These are phyloP conservation scores for Leuciscus waleckii DNA, from an alignment of 2,797 vertebrate genomes.

Conservation along the genomic window DNA sequence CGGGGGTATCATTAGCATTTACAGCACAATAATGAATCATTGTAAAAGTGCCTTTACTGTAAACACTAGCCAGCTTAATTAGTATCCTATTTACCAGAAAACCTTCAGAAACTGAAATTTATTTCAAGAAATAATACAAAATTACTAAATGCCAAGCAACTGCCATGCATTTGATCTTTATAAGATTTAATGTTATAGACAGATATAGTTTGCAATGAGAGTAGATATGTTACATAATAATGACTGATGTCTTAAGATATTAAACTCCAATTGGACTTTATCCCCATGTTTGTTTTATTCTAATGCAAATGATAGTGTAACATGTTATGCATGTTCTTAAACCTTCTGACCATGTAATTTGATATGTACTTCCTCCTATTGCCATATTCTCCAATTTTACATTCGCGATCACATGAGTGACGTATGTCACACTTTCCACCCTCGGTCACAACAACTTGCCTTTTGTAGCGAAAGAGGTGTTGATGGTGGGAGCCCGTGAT, in stretches of 20 bases:
- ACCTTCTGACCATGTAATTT: not conserved
- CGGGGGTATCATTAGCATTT: slow-evolving; percentile 36
- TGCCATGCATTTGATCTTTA: not conserved
- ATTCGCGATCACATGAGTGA: slow-evolving; percentile 47
- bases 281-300: not conserved
- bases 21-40: slow-evolving; percentile 56
- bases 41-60: slow-evolving; percentile 56
- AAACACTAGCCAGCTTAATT: slow-evolving; percentile 46
- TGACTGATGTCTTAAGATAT: not conserved
- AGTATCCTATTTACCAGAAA: slow-evolving; percentile 14
- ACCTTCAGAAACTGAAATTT: slow-evolving; percentile 13
- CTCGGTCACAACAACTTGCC: slow-evolving; percentile 38
- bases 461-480: slow-evolving; percentile 60
- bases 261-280: not conserved
- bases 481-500: slow-evolving; percentile 76
- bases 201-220: not conserved
- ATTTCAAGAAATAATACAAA: not conserved
- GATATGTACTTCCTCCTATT: not conserved
- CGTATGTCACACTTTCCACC: slow-evolving; percentile 63
- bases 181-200: not conserved
- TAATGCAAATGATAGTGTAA: not conserved
- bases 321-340: not conserved
- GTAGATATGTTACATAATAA: not conserved
- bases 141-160: not conserved
- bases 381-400: not conserved